These are phyloP conservation scores for Rhinella marina DNA, from an alignment of 2,797 vertebrate genomes.

Conservation along the genomic window DNA sequence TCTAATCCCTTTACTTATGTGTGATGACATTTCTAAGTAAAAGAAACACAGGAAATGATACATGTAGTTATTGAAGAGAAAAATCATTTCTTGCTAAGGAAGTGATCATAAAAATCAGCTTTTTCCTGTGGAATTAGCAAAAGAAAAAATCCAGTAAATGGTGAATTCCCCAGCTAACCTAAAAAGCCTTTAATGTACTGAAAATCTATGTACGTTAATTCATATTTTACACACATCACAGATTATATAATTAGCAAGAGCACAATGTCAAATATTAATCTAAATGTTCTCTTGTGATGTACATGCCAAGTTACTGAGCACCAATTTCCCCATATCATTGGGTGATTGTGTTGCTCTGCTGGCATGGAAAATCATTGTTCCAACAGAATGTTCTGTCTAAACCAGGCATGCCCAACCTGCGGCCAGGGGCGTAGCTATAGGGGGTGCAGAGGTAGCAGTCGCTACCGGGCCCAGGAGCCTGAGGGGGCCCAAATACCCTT, in stretches of 20 bases:
- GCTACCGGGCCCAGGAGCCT: no score
- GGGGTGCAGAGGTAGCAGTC: no score
- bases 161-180: conserved; percentile 32
- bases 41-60: conserved; percentile 62
- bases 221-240: not conserved
- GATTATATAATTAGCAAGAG: not conserved
- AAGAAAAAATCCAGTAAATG: conserved; percentile 28
- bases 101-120: conserved; percentile 55
- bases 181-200: not conserved
- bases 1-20: conserved; percentile 63
- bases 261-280: not conserved
- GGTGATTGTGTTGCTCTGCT: not conserved
- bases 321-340: no score
- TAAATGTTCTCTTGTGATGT: not conserved
- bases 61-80: conserved; percentile 61
- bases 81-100: conserved; percentile 62
- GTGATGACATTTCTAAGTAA: conserved; percentile 62
- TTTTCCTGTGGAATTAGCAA: conserved; percentile 49
- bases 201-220: not conserved
- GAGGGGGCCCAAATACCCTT: no score
- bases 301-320: not conserved
- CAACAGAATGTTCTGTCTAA: no score
- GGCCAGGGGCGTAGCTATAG: no score
- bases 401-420: no score
- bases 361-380: no score